Conservation (phyloP, 2,888 invertebrate genomes). For the Amiota minor region DNA sequence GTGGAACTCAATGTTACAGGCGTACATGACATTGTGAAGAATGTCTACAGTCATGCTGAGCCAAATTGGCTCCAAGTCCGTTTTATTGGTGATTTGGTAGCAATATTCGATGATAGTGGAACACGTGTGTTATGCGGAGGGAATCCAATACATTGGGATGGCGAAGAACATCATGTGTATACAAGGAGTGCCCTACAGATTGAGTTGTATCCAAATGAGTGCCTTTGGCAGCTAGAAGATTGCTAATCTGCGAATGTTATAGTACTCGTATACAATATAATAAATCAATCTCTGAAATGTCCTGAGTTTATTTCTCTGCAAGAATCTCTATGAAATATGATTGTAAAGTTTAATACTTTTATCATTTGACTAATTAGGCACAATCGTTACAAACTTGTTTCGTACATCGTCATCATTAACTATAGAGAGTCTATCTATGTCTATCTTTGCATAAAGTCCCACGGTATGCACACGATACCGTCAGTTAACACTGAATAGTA, state of each 20-base stretch:
- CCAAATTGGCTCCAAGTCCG: constrained; percentile 52
- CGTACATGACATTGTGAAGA: constrained; percentile 50
- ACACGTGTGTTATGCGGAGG: constrained; percentile 57
- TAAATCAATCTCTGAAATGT: constrained; percentile 1
- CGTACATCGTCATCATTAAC: constrained; percentile 34
- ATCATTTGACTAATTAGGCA: constrained; percentile 9
- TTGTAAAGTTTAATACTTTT: not conserved
- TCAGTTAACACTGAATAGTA: constrained; percentile 93
- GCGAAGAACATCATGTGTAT: constrained; percentile 57
- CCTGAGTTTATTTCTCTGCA: not conserved
- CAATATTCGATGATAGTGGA: constrained; percentile 49
- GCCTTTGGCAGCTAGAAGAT: constrained; percentile 61
- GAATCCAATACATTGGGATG: constrained; percentile 49
- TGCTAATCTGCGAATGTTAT: constrained; percentile 43
- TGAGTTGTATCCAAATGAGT: constrained; percentile 45
- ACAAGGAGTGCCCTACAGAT: constrained; percentile 51
- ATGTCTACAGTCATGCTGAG: constrained; percentile 52
- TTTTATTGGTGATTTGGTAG: constrained; percentile 44
- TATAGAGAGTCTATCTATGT: not conserved
- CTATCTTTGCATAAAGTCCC: constrained; percentile 79
- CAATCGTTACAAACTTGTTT: constrained; percentile 29
- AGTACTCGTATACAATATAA: not conserved
- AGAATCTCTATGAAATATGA: not conserved
- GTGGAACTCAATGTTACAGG: constrained; percentile 36
- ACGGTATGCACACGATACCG: constrained; percentile 93